Evolutionary conservation across 2,797 vertebrate genomes (phyloP), one percentile per base, ranked within the genome.

Genomic region (Falco biarmicus): DNA sequence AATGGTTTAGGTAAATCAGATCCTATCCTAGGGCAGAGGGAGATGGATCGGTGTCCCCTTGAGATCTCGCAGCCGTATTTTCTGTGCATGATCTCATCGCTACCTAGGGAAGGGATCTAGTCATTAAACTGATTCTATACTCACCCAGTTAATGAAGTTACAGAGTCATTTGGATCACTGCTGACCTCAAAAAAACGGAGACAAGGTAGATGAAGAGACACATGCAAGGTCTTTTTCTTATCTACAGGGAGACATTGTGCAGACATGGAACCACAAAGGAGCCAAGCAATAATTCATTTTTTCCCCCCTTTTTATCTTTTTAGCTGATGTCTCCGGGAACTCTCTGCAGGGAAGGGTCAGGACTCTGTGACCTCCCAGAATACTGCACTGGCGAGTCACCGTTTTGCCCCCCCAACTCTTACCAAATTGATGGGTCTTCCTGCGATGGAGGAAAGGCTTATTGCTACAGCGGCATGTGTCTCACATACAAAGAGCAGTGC

Each of bases 391-490:
- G 99, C 47, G 97, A 98, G 94, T 98, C 98, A 2, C 98, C 99
- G 1, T 98, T 98, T 59, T 99, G 99, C 89, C 99, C 99, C 21
- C 98, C 98, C 89, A 99, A 99, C 97, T 99, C 99, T 73, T 99
- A 99, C 96, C 97, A 99, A 93, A 97, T 99, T 31, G 99, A 99
- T 6, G 99, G 99, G 15, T 97, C 98, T 8, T 92, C 98, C 9
- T 99, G 99, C 0, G 98, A 98, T 1, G 92, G 90, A 0, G 98
- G 99, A 20, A 97, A 56, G 75, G 99, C 99, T 14, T 99, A 99
- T 96, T 99, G 99, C 97, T 99, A 99, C 98, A 99, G 99, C 0
- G 99, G 99, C 98, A 99, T 99, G 99, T 99, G 99, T 93, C 98
- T 99, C 93, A 99, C 98, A 1, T 98, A 99, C 91, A 97, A 99